Evolutionary conservation across 2,797 vertebrate genomes (phyloP).

Genomic region (Chrysocyon brachyurus): DNA sequence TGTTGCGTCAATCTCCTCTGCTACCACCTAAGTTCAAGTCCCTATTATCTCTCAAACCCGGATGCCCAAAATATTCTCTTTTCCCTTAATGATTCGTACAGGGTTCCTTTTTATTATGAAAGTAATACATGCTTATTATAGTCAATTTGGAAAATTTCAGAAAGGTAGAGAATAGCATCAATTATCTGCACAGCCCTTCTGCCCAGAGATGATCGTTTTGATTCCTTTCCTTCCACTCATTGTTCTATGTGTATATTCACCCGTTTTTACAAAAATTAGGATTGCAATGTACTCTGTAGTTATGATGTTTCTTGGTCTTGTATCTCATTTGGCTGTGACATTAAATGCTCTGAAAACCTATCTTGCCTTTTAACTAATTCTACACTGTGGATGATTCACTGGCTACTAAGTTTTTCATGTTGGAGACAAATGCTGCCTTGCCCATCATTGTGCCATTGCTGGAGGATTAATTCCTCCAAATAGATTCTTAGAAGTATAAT

Average conservation of each 20-base stretch:
- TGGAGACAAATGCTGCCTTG: constrained; percentile 36
- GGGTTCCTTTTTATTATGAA: constrained; percentile 65
- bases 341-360: constrained; percentile 47
- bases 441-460: constrained; percentile 21
- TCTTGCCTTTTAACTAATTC: constrained; percentile 25
- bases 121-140: constrained; percentile 54
- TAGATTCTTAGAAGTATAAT: neutral
- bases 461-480: constrained; percentile 38
- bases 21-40: constrained; percentile 29
- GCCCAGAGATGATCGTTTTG: constrained; percentile 41
- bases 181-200: constrained; percentile 43
- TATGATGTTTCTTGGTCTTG: constrained; percentile 35
- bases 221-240: constrained; percentile 42
- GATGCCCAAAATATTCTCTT: constrained; percentile 47
- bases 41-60: constrained; percentile 63
- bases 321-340: constrained; percentile 26
- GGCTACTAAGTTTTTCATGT: constrained; percentile 27
- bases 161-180: constrained; percentile 54
- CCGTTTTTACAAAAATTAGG: constrained; percentile 24
- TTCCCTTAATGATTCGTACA: constrained; percentile 51
- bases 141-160: constrained; percentile 69
- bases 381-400: neutral
- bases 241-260: neutral
- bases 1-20: constrained; percentile 54
- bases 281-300: neutral